phyloP scores from a whole-genome alignment of 2,113 vertebrate species.

The Pycnonotus jocosus region DNA sequence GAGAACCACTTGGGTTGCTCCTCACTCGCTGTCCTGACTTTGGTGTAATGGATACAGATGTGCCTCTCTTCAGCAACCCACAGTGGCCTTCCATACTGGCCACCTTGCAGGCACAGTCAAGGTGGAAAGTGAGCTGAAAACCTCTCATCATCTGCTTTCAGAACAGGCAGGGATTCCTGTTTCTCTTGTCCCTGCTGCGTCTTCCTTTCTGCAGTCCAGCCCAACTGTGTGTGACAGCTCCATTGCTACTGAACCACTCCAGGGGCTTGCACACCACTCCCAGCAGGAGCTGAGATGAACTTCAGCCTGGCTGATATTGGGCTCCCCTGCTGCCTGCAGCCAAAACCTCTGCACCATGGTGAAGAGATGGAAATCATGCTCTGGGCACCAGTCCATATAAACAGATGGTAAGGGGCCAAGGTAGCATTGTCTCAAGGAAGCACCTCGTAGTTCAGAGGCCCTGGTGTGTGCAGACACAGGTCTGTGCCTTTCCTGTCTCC shows the following conservation, averaged over 20 bases:
- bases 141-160: accelerated
- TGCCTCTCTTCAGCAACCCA: background rate
- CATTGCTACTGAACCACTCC: too few species aligned
- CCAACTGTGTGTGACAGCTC: background rate
- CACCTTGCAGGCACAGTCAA: background rate
- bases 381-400: background rate
- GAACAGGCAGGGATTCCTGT: background rate
- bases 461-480: background rate
- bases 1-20: background rate
- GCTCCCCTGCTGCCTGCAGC: background rate
- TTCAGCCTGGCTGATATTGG: accelerated
- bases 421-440: background rate
- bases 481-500: background rate
- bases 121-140: background rate
- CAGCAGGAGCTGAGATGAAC: background rate
- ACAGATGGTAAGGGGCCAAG: accelerated
- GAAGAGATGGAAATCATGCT: background rate
- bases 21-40: background rate
- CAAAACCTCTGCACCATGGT: accelerated
- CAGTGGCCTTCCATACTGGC: background rate
- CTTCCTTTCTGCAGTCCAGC: background rate
- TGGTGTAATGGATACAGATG: background rate
- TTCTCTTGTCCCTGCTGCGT: background rate
- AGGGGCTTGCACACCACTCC: background rate
- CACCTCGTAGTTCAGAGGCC: background rate